These are phyloP conservation scores for Serranus cabrilla DNA, from an alignment of 2,797 vertebrate species.

Conservation along the genomic window DNA sequence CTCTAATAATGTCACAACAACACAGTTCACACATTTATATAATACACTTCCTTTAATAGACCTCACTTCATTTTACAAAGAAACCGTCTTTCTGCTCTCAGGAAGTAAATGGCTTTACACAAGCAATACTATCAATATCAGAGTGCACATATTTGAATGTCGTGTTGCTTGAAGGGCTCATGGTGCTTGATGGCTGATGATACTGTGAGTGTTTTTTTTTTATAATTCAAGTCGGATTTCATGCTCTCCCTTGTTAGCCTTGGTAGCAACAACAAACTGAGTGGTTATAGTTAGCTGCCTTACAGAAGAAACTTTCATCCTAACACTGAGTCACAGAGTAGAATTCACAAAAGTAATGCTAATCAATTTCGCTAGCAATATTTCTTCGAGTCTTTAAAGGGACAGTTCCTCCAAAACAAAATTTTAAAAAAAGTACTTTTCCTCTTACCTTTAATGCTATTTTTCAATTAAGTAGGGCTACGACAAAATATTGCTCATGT, in stretches of 20 bases:
- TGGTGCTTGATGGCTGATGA: constrained; percentile 41
- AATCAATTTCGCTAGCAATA: constrained; percentile 21
- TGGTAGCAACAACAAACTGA: constrained; percentile 5
- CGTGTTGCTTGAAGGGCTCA: constrained; percentile 44
- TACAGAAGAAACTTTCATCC: constrained; percentile 3
- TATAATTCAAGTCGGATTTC: constrained; percentile 17
- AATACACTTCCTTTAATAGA: constrained; percentile 74
- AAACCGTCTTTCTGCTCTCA: constrained; percentile 51
- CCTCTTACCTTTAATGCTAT: too few species aligned
- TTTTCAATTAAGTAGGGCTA: too few species aligned
- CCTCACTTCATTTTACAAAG: constrained; percentile 73
- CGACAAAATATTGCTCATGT: too few species aligned
- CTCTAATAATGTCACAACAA: constrained; percentile 78
- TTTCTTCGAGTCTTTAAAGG: constrained; percentile 19
- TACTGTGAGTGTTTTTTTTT: constrained; percentile 27
- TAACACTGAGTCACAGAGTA: background rate
- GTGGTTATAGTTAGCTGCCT: background rate
- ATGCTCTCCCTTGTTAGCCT: constrained; percentile 25
- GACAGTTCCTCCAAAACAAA: too few species aligned
- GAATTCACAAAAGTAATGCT: constrained; percentile 4
- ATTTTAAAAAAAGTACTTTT: too few species aligned
- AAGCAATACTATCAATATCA: constrained; percentile 60
- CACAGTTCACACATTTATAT: constrained; percentile 73
- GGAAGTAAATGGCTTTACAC: constrained; percentile 65
- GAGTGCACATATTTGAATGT: constrained; percentile 66